These are phyloP conservation scores for Rattus rattus DNA, from an alignment of 2,113 vertebrate species.

Conservation along the genomic window DNA sequence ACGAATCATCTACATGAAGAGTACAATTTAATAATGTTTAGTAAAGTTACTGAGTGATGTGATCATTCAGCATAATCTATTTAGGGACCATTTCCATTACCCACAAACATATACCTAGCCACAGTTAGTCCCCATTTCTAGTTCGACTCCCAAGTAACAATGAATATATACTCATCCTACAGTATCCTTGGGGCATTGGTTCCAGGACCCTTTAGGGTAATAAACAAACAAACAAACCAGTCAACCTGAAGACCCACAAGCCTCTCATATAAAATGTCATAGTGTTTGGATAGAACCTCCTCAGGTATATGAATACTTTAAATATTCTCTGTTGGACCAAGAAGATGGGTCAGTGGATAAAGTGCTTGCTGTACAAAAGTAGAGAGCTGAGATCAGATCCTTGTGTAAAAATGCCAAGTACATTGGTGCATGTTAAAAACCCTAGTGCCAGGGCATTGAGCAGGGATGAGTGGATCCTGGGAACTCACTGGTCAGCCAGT, in stretches of 20 bases:
- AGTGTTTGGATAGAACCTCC: neutral
- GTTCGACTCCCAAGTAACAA: neutral
- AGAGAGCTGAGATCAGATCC: neutral
- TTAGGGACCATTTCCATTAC: neutral
- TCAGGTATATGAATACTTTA: neutral
- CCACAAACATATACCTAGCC: neutral
- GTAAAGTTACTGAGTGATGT: neutral
- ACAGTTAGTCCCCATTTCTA: neutral
- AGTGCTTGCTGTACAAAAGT: neutral
- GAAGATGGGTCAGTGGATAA: neutral
- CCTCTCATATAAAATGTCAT: neutral
- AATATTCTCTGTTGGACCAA: neutral
- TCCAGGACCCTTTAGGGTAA: too few species aligned
- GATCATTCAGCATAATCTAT: neutral
- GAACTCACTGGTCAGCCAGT: neutral
- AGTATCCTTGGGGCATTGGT: neutral
- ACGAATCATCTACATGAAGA: neutral
- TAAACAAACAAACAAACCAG: neutral
- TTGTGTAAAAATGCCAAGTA: neutral
- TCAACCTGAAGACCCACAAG: too few species aligned
- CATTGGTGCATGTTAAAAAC: neutral
- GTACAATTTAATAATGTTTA: neutral
- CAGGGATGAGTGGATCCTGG: too few species aligned
- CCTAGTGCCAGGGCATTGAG: too few species aligned
- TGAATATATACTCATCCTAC: neutral